phyloP scores from a whole-genome alignment of 2,888 invertebrate species.

The Apotomis turbidana region DNA sequence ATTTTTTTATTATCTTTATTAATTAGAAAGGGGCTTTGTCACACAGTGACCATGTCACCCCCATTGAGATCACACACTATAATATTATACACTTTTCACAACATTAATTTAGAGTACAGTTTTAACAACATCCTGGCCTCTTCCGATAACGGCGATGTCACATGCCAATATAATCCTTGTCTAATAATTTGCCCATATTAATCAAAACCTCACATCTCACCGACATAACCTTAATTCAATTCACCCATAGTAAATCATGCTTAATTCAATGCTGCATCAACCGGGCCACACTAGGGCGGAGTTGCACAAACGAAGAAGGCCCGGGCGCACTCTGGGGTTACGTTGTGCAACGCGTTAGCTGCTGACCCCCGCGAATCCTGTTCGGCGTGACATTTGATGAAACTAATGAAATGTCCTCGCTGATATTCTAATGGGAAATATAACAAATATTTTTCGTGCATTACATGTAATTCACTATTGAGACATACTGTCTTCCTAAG shows the following conservation, averaged over 20 bases:
- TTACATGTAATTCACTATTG: too few species aligned
- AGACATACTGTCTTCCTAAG: too few species aligned
- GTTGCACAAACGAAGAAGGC: constrained; percentile 31
- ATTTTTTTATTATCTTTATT: too few species aligned
- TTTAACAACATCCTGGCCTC: too few species aligned
- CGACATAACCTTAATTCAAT: constrained; percentile 2
- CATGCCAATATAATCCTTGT: too few species aligned
- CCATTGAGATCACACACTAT: too few species aligned
- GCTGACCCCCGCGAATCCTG: constrained; percentile 68
- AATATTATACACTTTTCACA: too few species aligned
- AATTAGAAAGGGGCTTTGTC: too few species aligned
- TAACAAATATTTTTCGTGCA: not conserved
- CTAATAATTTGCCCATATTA: not conserved
- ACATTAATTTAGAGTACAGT: too few species aligned
- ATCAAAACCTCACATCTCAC: not conserved
- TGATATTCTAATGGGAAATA: constrained; percentile 40
- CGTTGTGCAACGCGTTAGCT: constrained; percentile 60
- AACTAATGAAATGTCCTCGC: constrained; percentile 57
- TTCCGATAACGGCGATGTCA: too few species aligned
- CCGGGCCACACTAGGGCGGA: constrained; percentile 30
- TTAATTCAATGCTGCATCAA: constrained; percentile 34
- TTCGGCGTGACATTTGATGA: constrained; percentile 70
- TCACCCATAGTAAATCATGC: constrained; percentile 5
- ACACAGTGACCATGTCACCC: too few species aligned
- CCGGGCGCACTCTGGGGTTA: constrained; percentile 46